Evolutionary conservation across 2,797 vertebrate species (phyloP).

Genomic region (Sparidentex hasta): DNA sequence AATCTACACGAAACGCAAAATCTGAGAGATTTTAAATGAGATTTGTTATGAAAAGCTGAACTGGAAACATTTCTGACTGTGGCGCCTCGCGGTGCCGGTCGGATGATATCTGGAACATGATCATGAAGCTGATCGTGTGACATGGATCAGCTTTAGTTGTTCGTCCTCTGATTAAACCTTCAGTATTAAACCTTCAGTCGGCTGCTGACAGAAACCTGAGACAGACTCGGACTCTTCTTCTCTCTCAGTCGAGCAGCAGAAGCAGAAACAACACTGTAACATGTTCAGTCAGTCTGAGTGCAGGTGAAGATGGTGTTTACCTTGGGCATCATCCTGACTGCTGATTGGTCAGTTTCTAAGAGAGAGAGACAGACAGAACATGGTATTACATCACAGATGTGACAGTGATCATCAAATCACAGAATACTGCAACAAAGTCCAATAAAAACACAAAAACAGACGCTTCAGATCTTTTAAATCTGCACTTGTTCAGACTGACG

Average conservation of each 20-base stretch:
- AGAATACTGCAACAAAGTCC: neutral
- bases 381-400: neutral
- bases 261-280: neutral
- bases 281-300: neutral
- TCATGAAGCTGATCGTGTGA: no score
- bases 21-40: no score
- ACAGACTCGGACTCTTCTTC: neutral
- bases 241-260: neutral
- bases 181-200: neutral
- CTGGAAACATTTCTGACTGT: no score
- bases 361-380: slow-evolving; percentile 22
- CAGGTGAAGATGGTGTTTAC: slow-evolving; percentile 53
- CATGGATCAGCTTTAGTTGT: no score
- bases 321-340: slow-evolving; percentile 87
- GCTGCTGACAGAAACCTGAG: neutral
- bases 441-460: no score
- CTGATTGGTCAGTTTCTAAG: slow-evolving; percentile 70
- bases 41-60: no score
- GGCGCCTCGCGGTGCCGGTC: no score
- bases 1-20: no score
- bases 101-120: no score
- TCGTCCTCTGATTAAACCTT: no score
- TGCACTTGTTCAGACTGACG: no score
- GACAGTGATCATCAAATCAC: neutral
- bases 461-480: no score